These are phyloP conservation scores for Periplaneta americana DNA, from an alignment of 1,140 invertebrate genomes.

Conservation along the genomic window DNA sequence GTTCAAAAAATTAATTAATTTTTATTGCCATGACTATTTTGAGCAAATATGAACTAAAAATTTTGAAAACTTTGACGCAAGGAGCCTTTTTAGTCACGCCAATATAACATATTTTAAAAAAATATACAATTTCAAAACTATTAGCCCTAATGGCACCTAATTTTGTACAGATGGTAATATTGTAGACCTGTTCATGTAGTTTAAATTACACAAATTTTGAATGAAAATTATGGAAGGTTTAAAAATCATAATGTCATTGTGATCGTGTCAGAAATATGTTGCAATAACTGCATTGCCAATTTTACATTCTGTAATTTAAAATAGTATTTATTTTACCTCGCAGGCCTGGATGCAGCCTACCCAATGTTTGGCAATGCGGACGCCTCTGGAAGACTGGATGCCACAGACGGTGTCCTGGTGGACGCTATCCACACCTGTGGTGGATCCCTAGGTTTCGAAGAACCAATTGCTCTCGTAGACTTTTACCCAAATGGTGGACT, in stretches of 20 bases:
- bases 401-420: conserved; percentile 45
- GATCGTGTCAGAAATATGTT: background rate
- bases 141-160: no score
- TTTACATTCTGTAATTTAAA: no score
- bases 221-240: no score
- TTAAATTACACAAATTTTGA: no score
- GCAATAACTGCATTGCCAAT: background rate
- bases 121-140: background rate
- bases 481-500: conserved; percentile 57
- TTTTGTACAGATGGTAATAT: no score
- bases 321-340: background rate
- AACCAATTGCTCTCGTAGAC: conserved; percentile 49
- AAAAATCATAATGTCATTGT: background rate
- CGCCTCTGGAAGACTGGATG: conserved; percentile 24
- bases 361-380: conserved; percentile 28
- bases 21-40: no score
- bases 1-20: no score
- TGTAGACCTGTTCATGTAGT: no score
- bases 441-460: conserved; percentile 46
- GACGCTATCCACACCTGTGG: conserved; percentile 56
- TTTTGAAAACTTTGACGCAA: no score
- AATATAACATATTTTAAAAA: no score
- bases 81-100: no score
- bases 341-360: conserved; percentile 33
- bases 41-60: no score